phyloP scores from a whole-genome alignment of 2,888 invertebrate species.

The Sclerodermus sp. region DNA sequence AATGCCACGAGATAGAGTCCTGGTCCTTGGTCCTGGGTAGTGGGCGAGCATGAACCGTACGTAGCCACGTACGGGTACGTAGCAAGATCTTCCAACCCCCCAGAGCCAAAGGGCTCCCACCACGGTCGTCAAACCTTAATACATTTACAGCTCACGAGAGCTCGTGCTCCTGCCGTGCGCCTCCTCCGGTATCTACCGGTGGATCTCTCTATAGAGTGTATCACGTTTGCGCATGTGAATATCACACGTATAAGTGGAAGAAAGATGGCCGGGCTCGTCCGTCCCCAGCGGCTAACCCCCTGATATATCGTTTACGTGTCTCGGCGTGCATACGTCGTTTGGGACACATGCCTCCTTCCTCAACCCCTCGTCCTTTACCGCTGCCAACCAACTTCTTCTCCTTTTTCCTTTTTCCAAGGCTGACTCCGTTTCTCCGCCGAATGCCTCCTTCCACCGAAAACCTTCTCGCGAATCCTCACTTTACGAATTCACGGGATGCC shows the following conservation, averaged over 20 bases:
- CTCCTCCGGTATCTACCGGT: constrained; percentile 34
- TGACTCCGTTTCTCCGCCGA: constrained; percentile 6
- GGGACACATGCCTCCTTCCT: constrained; percentile 50
- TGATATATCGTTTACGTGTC: constrained; percentile 59
- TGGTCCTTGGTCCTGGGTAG: neutral
- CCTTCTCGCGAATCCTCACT: constrained; percentile 43
- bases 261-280: constrained; percentile 56
- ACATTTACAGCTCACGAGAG: constrained; percentile 55
- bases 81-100: constrained; percentile 24
- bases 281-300: constrained; percentile 58
- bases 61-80: constrained; percentile 1
- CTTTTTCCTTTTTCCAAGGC: constrained; percentile 1
- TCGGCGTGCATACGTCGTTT: constrained; percentile 57
- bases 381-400: constrained; percentile 5
- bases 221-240: constrained; percentile 54
- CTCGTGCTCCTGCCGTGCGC: constrained; percentile 23
- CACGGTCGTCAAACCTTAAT: constrained; percentile 57
- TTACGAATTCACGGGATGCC: constrained; percentile 51
- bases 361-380: constrained; percentile 10
- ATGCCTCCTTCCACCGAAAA: constrained; percentile 25
- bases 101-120: constrained; percentile 46
- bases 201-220: constrained; percentile 49
- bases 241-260: constrained; percentile 51
- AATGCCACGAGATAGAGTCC: no score
- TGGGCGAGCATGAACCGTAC: constrained; percentile 8